Evolutionary conservation across 2,113 vertebrate genomes (phyloP), one percentile per base, ranked within the genome.

Genomic region (Galeopterus variegatus): DNA sequence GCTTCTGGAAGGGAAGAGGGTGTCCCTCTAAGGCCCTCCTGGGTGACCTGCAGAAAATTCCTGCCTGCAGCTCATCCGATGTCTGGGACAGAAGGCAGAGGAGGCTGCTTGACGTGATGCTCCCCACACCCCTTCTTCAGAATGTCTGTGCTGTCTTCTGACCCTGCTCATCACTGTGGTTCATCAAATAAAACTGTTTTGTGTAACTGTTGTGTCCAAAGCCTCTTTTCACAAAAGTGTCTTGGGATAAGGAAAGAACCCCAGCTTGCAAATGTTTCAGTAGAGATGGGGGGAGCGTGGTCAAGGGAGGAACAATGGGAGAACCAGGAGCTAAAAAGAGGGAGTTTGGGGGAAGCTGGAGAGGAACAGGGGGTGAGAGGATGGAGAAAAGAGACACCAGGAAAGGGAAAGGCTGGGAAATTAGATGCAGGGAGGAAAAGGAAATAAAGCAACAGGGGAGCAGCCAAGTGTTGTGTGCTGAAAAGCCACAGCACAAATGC

Each of bases 131-230:
- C 50, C 56, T 26, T 81, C 86, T 79, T 54, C 5, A 23, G 69
- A 80, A 76, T 3, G 26, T 24, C 70, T 85, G 48, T 60, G 84
- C 70, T 89, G 1, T 28, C 70, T 81, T 90, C 77, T 81, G 19
- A 72, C 92, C 69, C 65, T 80, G 45, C 92, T 82, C 76, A 70
- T 90, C 64, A 75, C 83, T 92, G 86, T 1, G 65, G 88, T 79
- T 96, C 91, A 94, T 84, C 54, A 67, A 98, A 98, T 97, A 97
- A 97, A 98, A 52, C 64, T 67, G 83, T 95, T 81, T 69, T 88
- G 89, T 85, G 54, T 92, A 81, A 76, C 79, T 54, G 2, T 28
- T 54, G 62, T 85, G 88, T 93, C 75, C 28, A 45, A 93, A 95
- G 73, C 24, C 8, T 94, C 69, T 72, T 86, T 80, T 92, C 28